phyloP scores from a whole-genome alignment of 2,797 vertebrate genomes.

The Poecilia wingei region DNA sequence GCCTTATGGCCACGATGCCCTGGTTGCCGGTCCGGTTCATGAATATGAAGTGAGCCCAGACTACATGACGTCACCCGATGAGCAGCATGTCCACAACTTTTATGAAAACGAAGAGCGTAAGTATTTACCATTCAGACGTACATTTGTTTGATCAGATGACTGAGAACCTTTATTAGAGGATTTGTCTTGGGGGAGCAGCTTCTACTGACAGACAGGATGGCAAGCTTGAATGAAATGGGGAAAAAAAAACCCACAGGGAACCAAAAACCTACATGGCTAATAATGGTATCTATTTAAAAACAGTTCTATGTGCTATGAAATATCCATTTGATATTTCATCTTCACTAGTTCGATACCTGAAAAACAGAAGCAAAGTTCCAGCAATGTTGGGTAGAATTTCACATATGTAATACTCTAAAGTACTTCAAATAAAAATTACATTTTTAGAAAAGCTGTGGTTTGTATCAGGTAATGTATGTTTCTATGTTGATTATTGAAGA shows the following conservation, averaged over 20 bases:
- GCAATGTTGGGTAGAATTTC: not conserved
- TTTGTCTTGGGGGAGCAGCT: not conserved
- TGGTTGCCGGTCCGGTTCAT: conserved; percentile 81
- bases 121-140: conserved; percentile 36
- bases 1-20: conserved; percentile 89
- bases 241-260: not conserved
- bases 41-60: conserved; percentile 71
- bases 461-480: not conserved
- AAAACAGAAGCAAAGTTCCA: not conserved
- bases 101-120: conserved; percentile 75
- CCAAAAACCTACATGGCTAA: not conserved
- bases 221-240: not conserved
- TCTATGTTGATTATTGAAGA: too few relatives aligned
- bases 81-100: conserved; percentile 36
- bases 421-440: not conserved
- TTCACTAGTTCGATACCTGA: not conserved
- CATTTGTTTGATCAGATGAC: not conserved
- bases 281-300: not conserved
- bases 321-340: not conserved
- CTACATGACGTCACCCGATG: conserved; percentile 54
- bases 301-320: not conserved
- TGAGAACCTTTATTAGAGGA: not conserved
- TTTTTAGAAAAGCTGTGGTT: not conserved
- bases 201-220: not conserved
- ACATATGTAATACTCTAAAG: not conserved